Evolutionary conservation across 2,797 vertebrate genomes (phyloP).

Genomic region (Oreochromis grahami): DNA sequence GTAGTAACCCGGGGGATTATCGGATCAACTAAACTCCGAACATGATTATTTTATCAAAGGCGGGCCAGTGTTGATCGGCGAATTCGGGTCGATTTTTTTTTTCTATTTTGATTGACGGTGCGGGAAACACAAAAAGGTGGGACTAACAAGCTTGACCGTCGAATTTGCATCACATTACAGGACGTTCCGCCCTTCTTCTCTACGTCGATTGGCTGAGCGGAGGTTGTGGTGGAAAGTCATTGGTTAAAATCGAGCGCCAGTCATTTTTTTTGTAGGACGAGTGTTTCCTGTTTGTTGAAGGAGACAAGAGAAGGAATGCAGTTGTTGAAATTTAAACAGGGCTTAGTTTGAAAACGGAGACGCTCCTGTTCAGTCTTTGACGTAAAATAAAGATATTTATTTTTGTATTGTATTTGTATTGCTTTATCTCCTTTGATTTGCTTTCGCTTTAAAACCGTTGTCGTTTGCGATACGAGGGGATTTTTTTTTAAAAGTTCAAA

Average conservation of each 20-base stretch:
- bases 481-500: not conserved
- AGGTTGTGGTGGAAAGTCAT: not conserved
- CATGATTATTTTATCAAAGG: slow-evolving; percentile 87
- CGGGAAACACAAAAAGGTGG: slow-evolving; percentile 99
- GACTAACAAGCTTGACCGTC: slow-evolving; percentile 87
- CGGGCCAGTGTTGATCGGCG: slow-evolving; percentile 84
- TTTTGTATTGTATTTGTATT: no score
- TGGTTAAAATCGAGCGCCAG: slow-evolving; percentile 50
- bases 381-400: not conserved
- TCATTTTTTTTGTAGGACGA: slow-evolving; percentile 35
- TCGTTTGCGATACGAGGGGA: not conserved
- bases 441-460: not conserved
- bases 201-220: slow-evolving; percentile 71
- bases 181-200: slow-evolving; percentile 88
- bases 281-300: slow-evolving; percentile 79
- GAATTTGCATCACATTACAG: slow-evolving; percentile 87
- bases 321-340: slow-evolving; percentile 13
- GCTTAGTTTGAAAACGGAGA: not conserved
- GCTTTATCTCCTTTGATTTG: not conserved
- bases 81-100: slow-evolving; percentile 88
- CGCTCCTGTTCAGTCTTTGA: fast-evolving
- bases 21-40: slow-evolving; percentile 80
- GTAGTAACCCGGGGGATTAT: slow-evolving; percentile 76
- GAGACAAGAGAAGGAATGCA: slow-evolving; percentile 47
- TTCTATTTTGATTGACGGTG: slow-evolving; percentile 99